Conservation (phyloP, 2,888 invertebrate species). For the Drosophila koepferae region DNA sequence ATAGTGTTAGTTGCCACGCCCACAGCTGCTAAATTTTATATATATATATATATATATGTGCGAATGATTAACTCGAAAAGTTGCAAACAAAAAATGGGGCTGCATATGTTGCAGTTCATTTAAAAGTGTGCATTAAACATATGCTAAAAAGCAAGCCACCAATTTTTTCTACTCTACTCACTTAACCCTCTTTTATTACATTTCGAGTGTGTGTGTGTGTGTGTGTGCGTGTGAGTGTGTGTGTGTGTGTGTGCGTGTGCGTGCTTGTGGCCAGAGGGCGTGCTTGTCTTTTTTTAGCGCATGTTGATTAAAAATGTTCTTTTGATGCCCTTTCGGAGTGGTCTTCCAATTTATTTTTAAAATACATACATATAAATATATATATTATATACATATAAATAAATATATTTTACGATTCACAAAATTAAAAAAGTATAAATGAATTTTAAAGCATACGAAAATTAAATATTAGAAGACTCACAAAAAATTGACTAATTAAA, state of each 20-base stretch:
- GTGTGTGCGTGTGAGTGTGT: neutral
- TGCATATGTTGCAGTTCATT: constrained; percentile 38
- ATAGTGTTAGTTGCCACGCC: constrained; percentile 7
- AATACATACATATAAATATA: neutral
- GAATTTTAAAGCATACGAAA: too few relatives aligned
- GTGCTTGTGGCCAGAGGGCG: constrained; percentile 28
- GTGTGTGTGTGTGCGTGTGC: neutral
- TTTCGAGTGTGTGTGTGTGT: constrained; percentile 2
- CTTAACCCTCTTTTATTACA: neutral
- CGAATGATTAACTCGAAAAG: constrained; percentile 47
- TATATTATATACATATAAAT: neutral
- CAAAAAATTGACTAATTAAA: neutral
- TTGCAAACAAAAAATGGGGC: constrained; percentile 32
- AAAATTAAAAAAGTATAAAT: too few relatives aligned
- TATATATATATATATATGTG: constrained; percentile 23
- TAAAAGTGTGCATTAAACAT: constrained; percentile 30
- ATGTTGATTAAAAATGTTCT: constrained; percentile 58
- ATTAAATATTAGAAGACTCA: neutral
- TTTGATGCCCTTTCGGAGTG: constrained; percentile 4
- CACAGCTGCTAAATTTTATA: constrained; percentile 14
- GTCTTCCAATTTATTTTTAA: neutral
- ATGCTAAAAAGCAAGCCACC: constrained; percentile 6
- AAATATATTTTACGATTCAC: too few relatives aligned
- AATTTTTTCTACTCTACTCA: neutral
- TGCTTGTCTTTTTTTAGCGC: constrained; percentile 19